A percentile compares a stretch with the other conserved stretches of the same genome.
phyloP scores from a whole-genome alignment of 2,113 vertebrate genomes.

The Chaetops frenatus region DNA sequence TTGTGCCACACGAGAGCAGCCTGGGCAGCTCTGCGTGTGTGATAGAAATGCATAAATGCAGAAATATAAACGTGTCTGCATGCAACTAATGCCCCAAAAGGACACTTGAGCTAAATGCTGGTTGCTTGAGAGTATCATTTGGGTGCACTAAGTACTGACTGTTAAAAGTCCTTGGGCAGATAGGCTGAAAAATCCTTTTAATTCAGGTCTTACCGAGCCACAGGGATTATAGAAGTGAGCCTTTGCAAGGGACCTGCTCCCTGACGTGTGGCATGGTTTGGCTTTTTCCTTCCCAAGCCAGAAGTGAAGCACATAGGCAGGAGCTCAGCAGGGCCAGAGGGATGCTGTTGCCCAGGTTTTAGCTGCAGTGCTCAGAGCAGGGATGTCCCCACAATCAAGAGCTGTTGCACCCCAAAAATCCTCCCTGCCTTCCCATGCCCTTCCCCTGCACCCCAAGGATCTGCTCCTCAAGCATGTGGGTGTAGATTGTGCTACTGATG shows the following conservation, averaged over 20 bases:
- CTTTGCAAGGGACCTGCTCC: neutral
- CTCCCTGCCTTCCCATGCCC: neutral
- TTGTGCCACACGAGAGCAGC: neutral
- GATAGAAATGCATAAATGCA: neutral
- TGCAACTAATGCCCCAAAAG: neutral
- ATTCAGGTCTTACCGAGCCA: neutral
- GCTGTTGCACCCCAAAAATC: rapidly evolving
- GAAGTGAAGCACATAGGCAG: rapidly evolving
- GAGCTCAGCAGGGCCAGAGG: neutral
- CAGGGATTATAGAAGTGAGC: neutral
- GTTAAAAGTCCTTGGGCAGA: neutral
- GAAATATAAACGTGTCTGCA: neutral
- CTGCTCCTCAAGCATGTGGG: rapidly evolving
- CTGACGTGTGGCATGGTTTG: rapidly evolving
- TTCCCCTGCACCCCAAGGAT: rapidly evolving
- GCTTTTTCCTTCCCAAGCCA: neutral
- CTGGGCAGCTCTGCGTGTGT: neutral
- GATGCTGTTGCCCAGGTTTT: rapidly evolving
- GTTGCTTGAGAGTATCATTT: neutral
- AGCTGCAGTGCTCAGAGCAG: neutral
- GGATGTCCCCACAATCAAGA: neutral
- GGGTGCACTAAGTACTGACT: neutral
- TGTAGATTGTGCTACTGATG: neutral
- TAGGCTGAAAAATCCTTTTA: neutral
- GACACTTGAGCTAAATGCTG: neutral